Evolutionary conservation across 1,140 invertebrate genomes (phyloP).

Genomic region (Sinonovacula constricta): DNA sequence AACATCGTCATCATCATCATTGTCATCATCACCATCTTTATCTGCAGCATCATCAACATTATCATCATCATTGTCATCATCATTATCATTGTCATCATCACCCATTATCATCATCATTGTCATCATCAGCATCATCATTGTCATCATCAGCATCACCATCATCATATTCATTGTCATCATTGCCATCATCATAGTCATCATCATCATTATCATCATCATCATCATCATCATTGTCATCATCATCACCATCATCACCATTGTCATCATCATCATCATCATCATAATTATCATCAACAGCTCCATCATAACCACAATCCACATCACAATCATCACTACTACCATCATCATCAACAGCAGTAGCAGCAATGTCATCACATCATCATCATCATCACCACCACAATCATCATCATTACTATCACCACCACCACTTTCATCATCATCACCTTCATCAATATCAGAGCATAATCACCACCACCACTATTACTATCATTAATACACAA

Average conservation of each 20-base stretch:
- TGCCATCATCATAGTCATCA: no score
- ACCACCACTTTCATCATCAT: conserved; percentile 3
- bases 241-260: conserved; percentile 27
- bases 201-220: no score
- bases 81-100: background rate
- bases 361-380: background rate
- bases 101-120: no score
- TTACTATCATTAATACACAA: no score
- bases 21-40: background rate
- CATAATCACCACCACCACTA: background rate
- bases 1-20: conserved; percentile 4
- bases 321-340: conserved; percentile 24
- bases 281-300: conserved; percentile 42
- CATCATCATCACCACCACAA: no score
- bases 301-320: conserved; percentile 14
- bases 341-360: background rate
- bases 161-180: no score
- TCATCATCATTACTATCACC: conserved; percentile 6
- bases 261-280: conserved; percentile 44
- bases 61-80: no score
- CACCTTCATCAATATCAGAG: conserved; percentile 4
- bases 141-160: no score
- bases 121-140: no score
- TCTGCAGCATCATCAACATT: background rate
- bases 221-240: conserved; percentile 30